Evolutionary conservation across 2,113 vertebrate genomes (phyloP), one percentile per base, ranked within the genome.

Genomic region (Entelurus aequoreus): DNA sequence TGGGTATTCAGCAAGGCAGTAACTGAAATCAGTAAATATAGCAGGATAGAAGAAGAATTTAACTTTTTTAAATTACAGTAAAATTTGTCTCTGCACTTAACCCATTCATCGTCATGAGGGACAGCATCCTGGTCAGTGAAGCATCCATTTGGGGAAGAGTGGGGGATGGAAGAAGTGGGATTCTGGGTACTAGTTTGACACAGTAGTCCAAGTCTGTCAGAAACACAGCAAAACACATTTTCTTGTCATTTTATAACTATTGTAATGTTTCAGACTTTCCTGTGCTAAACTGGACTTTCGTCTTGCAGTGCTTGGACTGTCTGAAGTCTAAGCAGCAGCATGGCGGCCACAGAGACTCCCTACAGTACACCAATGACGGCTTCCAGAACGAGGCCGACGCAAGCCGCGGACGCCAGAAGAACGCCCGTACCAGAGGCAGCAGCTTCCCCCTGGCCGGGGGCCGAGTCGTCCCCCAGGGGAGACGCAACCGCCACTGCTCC

Each of bases 351-450:
- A 62, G 87, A 48, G 89, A 90, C 78, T 86, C 85, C 21, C 71
- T 88, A 55, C 84, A 90, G 80, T 89, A 85, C 75, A 87, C 78
- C 68, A 92, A 93, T 40, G 69, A 87, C 4, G 86, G 82, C 53
- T 90, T 87, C 79, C 77, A 87, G 79, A 86, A 75, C 0, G 88
- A 91, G 67, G 67, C 66, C 1, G 89, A 86, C 46, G 54, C 6
- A 14, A 62, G 66, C 73, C 79, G 87, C 63, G 62, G 84, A 15
- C 78, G 80, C 58, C 80, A 72, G 78, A 83, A 51, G 65, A 72
- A 72, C 10, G 19, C 35, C 1, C 9, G 76, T 5, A 76, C 79
- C 47, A 66, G 84, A 16, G 65, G 78, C 15, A 84, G 82, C 68
- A 73, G 76, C 55, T 73, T 77, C 69, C 85, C 82, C 7, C 75